phyloP scores from a whole-genome alignment of 2,888 invertebrate genomes.

The Danaus chrysippus region DNA sequence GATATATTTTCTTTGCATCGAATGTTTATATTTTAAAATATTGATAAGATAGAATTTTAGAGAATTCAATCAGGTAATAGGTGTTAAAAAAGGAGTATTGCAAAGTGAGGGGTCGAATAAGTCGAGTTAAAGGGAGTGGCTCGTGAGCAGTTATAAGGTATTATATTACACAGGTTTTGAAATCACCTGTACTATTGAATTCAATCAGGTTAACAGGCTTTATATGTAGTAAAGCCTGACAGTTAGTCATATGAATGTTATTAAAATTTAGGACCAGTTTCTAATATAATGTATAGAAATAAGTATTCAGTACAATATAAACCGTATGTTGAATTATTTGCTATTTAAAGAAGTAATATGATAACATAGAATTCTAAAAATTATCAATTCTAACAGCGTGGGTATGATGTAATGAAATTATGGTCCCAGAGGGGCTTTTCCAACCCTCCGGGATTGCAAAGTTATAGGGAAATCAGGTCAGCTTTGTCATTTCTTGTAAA shows the following conservation, averaged over 20 bases:
- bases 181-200: constrained; percentile 72
- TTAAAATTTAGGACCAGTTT: neutral
- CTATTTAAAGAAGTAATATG: constrained; percentile 32
- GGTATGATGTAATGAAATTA: constrained; percentile 37
- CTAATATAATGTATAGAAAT: neutral
- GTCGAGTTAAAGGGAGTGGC: constrained; percentile 40
- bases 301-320: too few species aligned
- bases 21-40: neutral
- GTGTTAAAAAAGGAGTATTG: constrained; percentile 26
- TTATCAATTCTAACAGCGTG: constrained; percentile 31
- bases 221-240: constrained; percentile 50
- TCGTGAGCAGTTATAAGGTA: constrained; percentile 50
- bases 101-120: constrained; percentile 36
- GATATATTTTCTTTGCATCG: too few species aligned
- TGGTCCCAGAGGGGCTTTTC: constrained; percentile 30
- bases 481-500: constrained; percentile 39
- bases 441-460: constrained; percentile 34
- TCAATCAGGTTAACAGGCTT: constrained; percentile 52
- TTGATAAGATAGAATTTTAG: neutral
- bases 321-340: too few species aligned
- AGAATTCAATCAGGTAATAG: constrained; percentile 57
- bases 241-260: neutral
- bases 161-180: constrained; percentile 47
- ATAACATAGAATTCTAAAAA: constrained; percentile 3
- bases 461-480: constrained; percentile 38